phyloP scores from a whole-genome alignment of 2,113 vertebrate species.

The Vidua chalybeata region DNA sequence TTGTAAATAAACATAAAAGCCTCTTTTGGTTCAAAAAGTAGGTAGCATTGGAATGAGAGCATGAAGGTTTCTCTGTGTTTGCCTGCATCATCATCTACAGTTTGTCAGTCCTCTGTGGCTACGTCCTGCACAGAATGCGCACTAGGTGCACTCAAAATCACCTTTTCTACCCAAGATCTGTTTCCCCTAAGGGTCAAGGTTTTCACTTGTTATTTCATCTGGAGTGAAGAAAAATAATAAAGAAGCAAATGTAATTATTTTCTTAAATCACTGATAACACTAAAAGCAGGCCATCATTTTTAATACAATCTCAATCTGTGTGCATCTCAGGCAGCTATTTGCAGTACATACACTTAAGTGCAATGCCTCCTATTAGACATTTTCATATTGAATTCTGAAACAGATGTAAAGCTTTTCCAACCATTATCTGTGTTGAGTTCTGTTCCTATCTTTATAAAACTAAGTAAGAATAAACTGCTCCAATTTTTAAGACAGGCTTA shows the following conservation, averaged over 20 bases:
- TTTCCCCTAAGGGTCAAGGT: background rate
- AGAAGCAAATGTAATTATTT: background rate
- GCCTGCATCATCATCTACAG: background rate
- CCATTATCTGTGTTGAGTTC: background rate
- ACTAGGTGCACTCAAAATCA: background rate
- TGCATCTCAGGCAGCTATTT: background rate
- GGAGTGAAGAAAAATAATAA: background rate
- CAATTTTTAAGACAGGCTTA: background rate
- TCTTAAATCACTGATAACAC: background rate
- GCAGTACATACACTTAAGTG: background rate
- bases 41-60: background rate
- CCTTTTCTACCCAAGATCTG: background rate
- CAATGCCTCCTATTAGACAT: background rate
- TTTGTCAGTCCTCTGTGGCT: background rate
- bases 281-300: background rate
- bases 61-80: background rate
- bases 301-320: background rate
- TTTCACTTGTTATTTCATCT: background rate
- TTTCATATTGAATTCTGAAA: background rate
- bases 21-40: background rate
- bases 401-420: background rate
- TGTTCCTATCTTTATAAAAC: background rate
- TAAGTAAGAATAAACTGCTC: background rate
- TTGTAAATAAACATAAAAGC: background rate
- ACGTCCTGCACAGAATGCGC: background rate